These are phyloP conservation scores for Chironomus riparius DNA, from an alignment of 2,888 invertebrate genomes.

Conservation along the genomic window DNA sequence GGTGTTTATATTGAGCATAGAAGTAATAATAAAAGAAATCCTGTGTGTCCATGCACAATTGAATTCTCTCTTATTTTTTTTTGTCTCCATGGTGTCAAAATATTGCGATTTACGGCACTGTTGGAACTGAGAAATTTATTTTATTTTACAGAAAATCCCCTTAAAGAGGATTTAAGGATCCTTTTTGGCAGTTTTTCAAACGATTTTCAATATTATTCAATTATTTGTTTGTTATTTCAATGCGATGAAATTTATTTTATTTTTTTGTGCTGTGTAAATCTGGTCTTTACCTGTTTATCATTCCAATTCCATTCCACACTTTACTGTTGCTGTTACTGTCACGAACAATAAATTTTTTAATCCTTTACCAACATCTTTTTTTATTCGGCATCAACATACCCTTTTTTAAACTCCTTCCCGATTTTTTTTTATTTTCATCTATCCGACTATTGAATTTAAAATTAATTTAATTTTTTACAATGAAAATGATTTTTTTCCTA, in stretches of 20 bases:
- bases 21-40: background rate
- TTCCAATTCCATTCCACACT: background rate
- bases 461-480: background rate
- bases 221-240: conserved; percentile 12
- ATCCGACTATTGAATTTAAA: background rate
- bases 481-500: background rate
- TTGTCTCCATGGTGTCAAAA: conserved; percentile 20
- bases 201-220: conserved; percentile 5
- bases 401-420: background rate
- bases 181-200: background rate
- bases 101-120: conserved; percentile 23
- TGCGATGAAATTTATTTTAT: background rate
- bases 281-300: conserved; percentile 10
- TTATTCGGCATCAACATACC: background rate
- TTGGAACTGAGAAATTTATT: background rate
- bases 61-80: background rate
- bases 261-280: background rate
- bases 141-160: background rate
- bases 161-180: conserved; percentile 7
- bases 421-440: background rate
- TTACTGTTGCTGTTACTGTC: background rate
- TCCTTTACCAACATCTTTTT: background rate
- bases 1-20: background rate
- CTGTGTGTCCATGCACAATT: conserved; percentile 6
- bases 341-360: conserved; percentile 10